A percentile compares a stretch with the other conserved stretches of the same genome.
Evolutionary conservation across 2,888 invertebrate genomes (phyloP).

Genomic region (Agriopis leucophaearia): DNA sequence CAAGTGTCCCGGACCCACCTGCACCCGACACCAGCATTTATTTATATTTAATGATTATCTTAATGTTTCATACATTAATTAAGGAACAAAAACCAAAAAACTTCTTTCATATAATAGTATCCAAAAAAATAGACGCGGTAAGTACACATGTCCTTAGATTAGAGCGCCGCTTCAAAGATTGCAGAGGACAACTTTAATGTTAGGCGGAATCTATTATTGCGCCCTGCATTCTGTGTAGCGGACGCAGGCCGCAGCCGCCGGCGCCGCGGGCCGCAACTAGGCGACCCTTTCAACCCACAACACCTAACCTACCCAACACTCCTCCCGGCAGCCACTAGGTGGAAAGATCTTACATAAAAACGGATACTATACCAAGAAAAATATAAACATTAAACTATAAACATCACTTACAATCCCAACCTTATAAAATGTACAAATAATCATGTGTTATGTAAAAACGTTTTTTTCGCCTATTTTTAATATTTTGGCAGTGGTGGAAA

Average conservation of each 20-base stretch:
- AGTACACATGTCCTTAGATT: conserved; percentile 75
- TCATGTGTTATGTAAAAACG: conserved; percentile 67
- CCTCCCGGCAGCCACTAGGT: conserved; percentile 65
- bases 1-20: conserved; percentile 71
- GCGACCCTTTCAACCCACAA: conserved; percentile 9
- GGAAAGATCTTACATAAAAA: conserved; percentile 65
- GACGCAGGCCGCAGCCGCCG: conserved; percentile 60
- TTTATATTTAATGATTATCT: conserved; percentile 81
- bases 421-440: conserved; percentile 82
- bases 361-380: conserved; percentile 81
- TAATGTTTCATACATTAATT: conserved; percentile 83
- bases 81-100: conserved; percentile 86
- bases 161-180: conserved; percentile 80
- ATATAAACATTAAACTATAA: conserved; percentile 82
- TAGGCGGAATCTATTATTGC: conserved; percentile 84
- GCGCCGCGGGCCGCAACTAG: conserved; percentile 5
- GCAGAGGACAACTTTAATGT: conserved; percentile 81
- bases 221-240: conserved; percentile 80
- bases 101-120: conserved; percentile 80
- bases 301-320: conserved; percentile 30
- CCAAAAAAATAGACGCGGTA: conserved; percentile 76
- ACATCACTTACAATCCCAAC: conserved; percentile 83
- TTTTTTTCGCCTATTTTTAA: conserved; percentile 68
- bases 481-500: conserved; percentile 86
- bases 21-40: conserved; percentile 72